Conservation (phyloP, 1,140 invertebrate genomes). For the Apis cerana region DNA sequence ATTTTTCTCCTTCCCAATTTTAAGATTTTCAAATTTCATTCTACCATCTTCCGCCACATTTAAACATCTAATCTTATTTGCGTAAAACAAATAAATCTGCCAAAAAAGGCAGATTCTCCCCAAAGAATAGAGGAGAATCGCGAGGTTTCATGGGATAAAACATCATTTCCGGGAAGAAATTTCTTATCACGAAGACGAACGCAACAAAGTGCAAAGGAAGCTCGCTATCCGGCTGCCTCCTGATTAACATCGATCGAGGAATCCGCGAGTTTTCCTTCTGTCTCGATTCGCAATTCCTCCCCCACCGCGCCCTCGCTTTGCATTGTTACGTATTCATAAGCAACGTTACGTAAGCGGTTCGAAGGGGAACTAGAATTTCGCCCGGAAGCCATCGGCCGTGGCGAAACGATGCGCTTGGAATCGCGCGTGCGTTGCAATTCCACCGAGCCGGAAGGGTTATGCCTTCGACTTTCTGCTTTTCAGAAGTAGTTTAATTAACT, state of each 20-base stretch:
- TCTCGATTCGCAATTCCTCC: background rate
- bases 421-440: background rate
- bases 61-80: too few relatives aligned
- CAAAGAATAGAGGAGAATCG: too few relatives aligned
- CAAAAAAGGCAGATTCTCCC: too few relatives aligned
- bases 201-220: background rate
- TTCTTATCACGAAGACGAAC: background rate
- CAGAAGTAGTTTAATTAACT: background rate
- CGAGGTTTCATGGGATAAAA: background rate
- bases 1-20: too few relatives aligned
- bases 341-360: slow-evolving; percentile 38
- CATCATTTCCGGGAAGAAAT: background rate
- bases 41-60: too few relatives aligned
- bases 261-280: slow-evolving; percentile 15
- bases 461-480: background rate
- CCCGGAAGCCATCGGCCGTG: slow-evolving; percentile 14
- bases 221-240: background rate
- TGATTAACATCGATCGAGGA: slow-evolving; percentile 16
- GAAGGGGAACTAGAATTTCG: slow-evolving; percentile 29
- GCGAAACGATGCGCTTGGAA: slow-evolving; percentile 23
- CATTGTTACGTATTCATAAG: slow-evolving; percentile 46
- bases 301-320: background rate
- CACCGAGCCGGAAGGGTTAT: background rate
- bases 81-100: too few relatives aligned
- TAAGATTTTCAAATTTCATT: too few relatives aligned